Evolutionary conservation across 2,113 vertebrate species (phyloP), one percentile per base, ranked within the genome.

Genomic region (Machaerirhynchus nigripectus): DNA sequence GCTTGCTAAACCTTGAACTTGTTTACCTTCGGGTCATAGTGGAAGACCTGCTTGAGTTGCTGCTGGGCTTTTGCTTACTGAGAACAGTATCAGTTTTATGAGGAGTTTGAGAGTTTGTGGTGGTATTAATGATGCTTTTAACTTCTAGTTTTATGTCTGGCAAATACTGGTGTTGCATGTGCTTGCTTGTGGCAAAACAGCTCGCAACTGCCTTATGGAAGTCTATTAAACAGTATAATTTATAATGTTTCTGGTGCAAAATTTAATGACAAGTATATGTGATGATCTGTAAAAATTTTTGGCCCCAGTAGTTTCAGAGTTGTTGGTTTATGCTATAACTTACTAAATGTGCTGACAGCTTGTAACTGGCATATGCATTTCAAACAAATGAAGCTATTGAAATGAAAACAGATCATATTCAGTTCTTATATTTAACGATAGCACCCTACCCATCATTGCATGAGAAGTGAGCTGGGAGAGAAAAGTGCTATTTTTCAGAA

Each of bases 221-320:
- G 83, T 78, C 56, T 93, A 1, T 93, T 92, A 88, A 92, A 77
- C n/a, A 67, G 30, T 31, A 55, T 70, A 61, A 95, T 90, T 95
- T 95, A 84, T 74, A 86, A 57, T 56, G 64, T 18, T 95, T 92
- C 77, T 9, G 4, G 71, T 94, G 42, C 86, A 88, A 86, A 90
- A 86, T 61, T 83, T 88, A 92, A 77, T 96, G 94, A 77, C 85
- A 95, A 92, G 59, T 77, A 24, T 67, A 84, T 39, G 59, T 71
- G 89, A 93, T 78, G 60, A 93, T 70, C 90, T 95, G 80, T 92
- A 90, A 90, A 93, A 67, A 50, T 9, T 52, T 90, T 95, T 93
- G 83, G 87, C 87, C 81, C 22, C 20, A 50, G 50, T 67, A 74
- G 35, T 89, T 53, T 85, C 68, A n/a, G 77, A 90, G 63, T 84